phyloP scores from a whole-genome alignment of 2,113 vertebrate species.

The Phylloscopus trochilus region DNA sequence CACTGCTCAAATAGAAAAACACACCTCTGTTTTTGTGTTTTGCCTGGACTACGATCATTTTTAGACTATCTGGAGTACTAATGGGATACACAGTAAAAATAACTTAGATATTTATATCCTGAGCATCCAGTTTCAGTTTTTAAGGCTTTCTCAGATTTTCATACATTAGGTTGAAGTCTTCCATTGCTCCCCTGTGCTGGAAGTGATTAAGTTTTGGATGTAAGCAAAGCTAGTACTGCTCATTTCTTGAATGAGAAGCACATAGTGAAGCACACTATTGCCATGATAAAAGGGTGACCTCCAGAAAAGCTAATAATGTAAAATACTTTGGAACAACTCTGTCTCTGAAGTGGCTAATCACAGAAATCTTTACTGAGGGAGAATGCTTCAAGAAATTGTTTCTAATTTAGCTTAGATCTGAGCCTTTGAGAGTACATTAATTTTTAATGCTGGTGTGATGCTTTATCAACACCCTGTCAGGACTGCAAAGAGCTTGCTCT shows the following conservation, averaged over 20 bases:
- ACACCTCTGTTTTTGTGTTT: not conserved
- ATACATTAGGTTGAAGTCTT: not conserved
- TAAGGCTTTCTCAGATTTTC: not conserved
- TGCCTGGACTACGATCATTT: not conserved
- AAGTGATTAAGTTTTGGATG: not conserved
- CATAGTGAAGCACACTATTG: not conserved
- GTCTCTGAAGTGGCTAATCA: not conserved
- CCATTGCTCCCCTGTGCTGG: not conserved
- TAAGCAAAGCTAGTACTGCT: not conserved
- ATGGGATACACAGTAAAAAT: not conserved
- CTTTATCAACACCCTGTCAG: not conserved
- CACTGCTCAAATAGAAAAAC: not conserved
- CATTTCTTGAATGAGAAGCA: not conserved
- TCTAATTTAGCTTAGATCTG: not conserved
- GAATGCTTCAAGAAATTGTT: not conserved
- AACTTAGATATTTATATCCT: conserved; percentile 1
- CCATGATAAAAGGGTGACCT: not conserved
- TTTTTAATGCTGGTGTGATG: not conserved
- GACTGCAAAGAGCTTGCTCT: not conserved
- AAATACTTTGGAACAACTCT: not conserved
- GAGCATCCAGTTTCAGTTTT: conserved; percentile 15
- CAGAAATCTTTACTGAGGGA: not conserved
- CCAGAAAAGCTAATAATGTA: not conserved
- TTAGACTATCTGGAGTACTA: not conserved
- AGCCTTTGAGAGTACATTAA: not conserved